Evolutionary conservation across 2,888 invertebrate species (phyloP), one percentile per base, ranked within the genome.

Genomic region (Chloroclysta siterata): DNA sequence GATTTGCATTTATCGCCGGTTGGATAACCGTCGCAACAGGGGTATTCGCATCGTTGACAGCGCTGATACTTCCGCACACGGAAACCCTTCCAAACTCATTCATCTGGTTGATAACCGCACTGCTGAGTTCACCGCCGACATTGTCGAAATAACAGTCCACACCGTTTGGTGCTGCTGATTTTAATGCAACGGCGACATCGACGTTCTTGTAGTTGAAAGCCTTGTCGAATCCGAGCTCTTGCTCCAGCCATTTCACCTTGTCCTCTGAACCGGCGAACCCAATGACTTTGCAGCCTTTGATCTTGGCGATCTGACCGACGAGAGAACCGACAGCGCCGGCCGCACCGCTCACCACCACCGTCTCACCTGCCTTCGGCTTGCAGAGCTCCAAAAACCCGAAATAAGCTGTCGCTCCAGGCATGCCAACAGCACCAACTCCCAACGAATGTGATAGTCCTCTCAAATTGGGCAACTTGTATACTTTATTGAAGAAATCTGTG

Each of bases 71-170:
- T 0, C 90, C 89, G 62, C 87, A 87, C 0, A 95, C 92, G 0
- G 95, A 83, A 29, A 96, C 88, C 56, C 95, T 87, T 0, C 96
- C 95, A 64, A 33, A 74, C 0, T 59, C 94, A 65, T 94, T 95
- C 95, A 96, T 95, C 70, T 94, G 94, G 44, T 83, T 83, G 0
- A 95, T 87, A 2, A 95, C 93, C 0, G 81, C 82, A 54, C 93
- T 93, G 55, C 95, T 94, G 17, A 95, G 89, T 64, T 94, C 94
- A 4, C 96, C 95, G 15, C 95, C 96, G 7, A 96, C 96, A 81
- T 96, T 96, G 78, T 97, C 97, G 78, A 96, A 96, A 78, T 95
- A 96, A 76, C 95, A 95, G 76, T 97, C 96, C 0, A 96, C 85
- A 8, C 96, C 96, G 22, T 95, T 85, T 0, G 96, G 96, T 1